Evolutionary conservation across 1,140 invertebrate species (phyloP), one percentile per base, ranked within the genome.

Genomic region (Trichonephila inaurata): DNA sequence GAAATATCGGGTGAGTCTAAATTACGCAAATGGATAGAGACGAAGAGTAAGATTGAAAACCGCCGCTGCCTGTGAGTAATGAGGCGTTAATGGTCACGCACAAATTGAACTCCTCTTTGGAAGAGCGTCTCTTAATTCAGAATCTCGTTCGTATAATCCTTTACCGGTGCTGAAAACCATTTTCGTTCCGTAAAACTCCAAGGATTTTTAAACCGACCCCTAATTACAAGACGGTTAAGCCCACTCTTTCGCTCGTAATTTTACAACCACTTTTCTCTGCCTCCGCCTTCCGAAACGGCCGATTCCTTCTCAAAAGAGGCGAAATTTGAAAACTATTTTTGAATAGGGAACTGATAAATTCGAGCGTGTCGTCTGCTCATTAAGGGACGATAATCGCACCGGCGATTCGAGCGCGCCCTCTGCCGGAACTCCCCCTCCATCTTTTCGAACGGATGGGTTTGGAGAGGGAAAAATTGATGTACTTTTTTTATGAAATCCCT

Each of bases 341-440:
- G 51, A 33, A 62, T 24, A 64, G 85, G 85, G 72, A 77, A 33
- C 72, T 77, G 72, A 77, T 77, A 77, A 61, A 40, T 87, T 62
- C 14, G 60, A 62, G 85, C 85, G 85, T 87, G 85, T 87, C 85
- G 60, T 87, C 60, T 64, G 58, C 85, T 87, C 85, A 87, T 87
- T 87, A 87, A 64, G 61, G 28, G 19, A 64, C 28, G 85, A 33
- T 87, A 87, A 87, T 87, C 85, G 85, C 61, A 24, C 51, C 85
- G 14, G 28, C 85, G 24, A 18, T 66, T 24, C 60, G 28, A 62
- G 85, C 85, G 60, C n/a, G 60, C n/a, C 85, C 60, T 62, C 60
- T 61, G 8, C 18, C 60, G 12, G 61, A 61, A 28, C 51, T 1
- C 28, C 28, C 24, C 62, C 16, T 21, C 72, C 5, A 18, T 40